Conservation (phyloP, 2,113 vertebrate species). For the Scolopax mira region DNA sequence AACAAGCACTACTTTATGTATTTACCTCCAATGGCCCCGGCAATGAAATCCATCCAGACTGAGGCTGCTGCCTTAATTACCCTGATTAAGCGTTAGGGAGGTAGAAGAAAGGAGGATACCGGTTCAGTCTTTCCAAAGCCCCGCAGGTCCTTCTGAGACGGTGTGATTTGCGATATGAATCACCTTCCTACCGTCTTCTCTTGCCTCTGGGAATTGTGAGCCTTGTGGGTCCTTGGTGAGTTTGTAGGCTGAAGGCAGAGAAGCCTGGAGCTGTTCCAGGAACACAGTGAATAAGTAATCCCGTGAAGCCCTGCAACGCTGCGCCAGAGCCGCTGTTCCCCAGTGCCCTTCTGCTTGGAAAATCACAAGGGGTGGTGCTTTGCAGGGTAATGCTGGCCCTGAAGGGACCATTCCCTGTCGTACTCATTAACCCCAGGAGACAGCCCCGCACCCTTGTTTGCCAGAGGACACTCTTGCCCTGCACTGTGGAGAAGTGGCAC, state of each 20-base stretch:
- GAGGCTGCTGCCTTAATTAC: neutral
- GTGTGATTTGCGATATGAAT: neutral
- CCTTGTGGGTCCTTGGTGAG: neutral
- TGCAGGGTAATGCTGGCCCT: neutral
- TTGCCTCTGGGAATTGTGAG: conserved; percentile 1
- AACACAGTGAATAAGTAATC: conserved; percentile 53
- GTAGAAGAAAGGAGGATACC: neutral
- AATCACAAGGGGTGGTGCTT: neutral
- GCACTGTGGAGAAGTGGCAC: rapidly evolving
- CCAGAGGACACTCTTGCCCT: neutral
- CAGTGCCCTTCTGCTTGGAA: neutral
- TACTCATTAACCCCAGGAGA: neutral
- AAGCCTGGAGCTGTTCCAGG: neutral
- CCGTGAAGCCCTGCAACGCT: neutral
- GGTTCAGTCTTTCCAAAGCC: neutral
- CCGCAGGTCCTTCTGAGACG: neutral
- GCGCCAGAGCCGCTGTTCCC: neutral
- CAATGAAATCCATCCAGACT: conserved; percentile 86
- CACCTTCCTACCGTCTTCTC: neutral
- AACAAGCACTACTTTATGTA: neutral
- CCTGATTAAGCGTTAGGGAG: neutral
- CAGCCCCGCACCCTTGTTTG: neutral
- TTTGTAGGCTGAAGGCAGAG: neutral
- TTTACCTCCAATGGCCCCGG: conserved; percentile 94
- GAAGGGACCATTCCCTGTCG: neutral